phyloP scores from a whole-genome alignment of 2,888 invertebrate genomes.

The Hirtodrosophila trivittata region DNA sequence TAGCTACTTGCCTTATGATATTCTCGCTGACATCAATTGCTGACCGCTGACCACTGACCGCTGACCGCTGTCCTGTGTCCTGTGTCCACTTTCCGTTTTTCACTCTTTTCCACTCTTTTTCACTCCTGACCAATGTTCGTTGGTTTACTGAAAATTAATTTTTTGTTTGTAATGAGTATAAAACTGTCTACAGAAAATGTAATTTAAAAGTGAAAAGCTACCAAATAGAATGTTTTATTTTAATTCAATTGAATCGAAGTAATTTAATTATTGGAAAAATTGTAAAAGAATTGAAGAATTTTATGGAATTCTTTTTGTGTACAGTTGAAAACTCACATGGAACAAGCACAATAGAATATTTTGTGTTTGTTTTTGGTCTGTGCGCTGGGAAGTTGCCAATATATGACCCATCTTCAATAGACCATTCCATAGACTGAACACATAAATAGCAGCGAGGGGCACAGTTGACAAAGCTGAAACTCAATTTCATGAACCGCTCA shows the following conservation, averaged over 20 bases:
- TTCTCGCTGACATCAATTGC: constrained; percentile 53
- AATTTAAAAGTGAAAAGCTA: no score
- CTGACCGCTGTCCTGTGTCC: constrained; percentile 13
- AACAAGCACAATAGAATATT: no score
- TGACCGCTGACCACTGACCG: constrained; percentile 20
- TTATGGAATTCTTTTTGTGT: no score
- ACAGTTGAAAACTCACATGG: no score
- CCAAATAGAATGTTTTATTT: no score
- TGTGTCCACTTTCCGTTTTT: no score
- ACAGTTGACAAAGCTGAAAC: constrained; percentile 55
- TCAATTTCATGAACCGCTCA: constrained; percentile 63
- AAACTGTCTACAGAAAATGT: no score
- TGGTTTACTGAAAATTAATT: constrained; percentile 7
- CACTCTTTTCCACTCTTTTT: no score
- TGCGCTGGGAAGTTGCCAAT: not conserved
- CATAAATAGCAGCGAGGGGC: constrained; percentile 20
- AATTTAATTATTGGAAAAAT: no score
- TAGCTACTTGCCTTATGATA: constrained; percentile 50
- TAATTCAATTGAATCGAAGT: no score
- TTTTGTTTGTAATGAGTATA: not conserved
- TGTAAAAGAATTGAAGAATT: no score
- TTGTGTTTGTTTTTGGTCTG: not conserved
- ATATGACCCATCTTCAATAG: constrained; percentile 18
- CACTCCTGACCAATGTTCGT: no score
- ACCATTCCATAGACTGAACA: constrained; percentile 7